Evolutionary conservation across 2,888 invertebrate genomes (phyloP).

Genomic region (Ypsolopha scabrella): DNA sequence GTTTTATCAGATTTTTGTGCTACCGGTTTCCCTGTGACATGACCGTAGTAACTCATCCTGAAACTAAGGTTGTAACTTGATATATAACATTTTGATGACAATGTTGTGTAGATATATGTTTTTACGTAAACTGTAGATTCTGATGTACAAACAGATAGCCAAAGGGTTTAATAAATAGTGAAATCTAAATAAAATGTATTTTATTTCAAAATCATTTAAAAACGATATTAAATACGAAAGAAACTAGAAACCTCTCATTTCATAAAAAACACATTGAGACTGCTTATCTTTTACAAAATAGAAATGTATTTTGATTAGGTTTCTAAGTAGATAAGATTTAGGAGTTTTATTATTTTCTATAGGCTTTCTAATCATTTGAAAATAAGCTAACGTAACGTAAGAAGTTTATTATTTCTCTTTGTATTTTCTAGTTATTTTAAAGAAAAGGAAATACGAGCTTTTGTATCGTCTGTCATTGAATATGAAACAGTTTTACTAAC

Average conservation of each 20-base stretch:
- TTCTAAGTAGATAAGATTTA: no score
- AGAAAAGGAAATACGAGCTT: background rate
- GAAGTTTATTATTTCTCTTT: no score
- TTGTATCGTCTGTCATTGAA: background rate
- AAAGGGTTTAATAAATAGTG: conserved; percentile 52
- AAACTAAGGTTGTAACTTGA: conserved; percentile 67
- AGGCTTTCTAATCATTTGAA: no score
- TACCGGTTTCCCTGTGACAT: no score
- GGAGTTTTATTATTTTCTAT: no score
- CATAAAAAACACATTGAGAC: background rate
- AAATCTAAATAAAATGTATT: conserved; percentile 20
- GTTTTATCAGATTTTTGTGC: no score
- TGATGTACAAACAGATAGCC: conserved; percentile 61
- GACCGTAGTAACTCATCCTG: conserved; percentile 26
- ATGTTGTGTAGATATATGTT: conserved; percentile 61
- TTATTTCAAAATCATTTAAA: background rate
- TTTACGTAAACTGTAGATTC: conserved; percentile 63
- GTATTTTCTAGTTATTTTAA: no score
- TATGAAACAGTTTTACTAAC: background rate
- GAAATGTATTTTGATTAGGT: no score
- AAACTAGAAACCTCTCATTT: background rate
- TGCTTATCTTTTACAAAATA: background rate
- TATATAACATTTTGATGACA: conserved; percentile 53
- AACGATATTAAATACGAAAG: no score
- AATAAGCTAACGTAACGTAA: background rate